These are phyloP conservation scores for Trypoxylus dichotomus DNA, from an alignment of 1,140 invertebrate genomes.

Conservation along the genomic window DNA sequence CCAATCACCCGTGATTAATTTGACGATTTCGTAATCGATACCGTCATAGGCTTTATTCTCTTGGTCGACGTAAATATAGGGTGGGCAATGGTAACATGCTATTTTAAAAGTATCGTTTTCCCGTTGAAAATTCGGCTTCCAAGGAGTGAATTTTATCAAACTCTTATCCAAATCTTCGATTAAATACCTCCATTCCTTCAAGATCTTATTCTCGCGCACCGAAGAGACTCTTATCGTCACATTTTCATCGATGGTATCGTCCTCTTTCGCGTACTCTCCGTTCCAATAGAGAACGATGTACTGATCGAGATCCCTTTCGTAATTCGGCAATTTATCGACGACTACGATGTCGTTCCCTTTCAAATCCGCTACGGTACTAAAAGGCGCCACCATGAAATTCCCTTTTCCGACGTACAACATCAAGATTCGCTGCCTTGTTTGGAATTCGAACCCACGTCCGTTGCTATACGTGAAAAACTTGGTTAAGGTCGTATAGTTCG, in stretches of 20 bases:
- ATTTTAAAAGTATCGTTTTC: slow-evolving; percentile 2
- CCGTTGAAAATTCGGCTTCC: neutral
- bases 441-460: neutral
- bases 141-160: neutral
- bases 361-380: neutral
- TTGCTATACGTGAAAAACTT: neutral
- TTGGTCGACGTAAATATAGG: neutral
- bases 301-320: neutral
- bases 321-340: too few relatives aligned
- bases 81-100: neutral
- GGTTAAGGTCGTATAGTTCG: neutral
- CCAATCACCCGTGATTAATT: neutral
- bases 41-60: neutral
- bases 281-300: neutral
- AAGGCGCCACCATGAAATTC: neutral
- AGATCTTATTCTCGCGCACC: too few relatives aligned
- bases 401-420: neutral
- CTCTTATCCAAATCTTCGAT: neutral
- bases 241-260: neutral
- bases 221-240: neutral
- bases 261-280: too few relatives aligned
- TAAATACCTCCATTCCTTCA: neutral
- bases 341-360: too few relatives aligned
- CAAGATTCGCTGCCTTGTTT: neutral
- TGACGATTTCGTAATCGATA: neutral